phyloP scores from a whole-genome alignment of 2,113 vertebrate species.

The Ictalurus punctatus region DNA sequence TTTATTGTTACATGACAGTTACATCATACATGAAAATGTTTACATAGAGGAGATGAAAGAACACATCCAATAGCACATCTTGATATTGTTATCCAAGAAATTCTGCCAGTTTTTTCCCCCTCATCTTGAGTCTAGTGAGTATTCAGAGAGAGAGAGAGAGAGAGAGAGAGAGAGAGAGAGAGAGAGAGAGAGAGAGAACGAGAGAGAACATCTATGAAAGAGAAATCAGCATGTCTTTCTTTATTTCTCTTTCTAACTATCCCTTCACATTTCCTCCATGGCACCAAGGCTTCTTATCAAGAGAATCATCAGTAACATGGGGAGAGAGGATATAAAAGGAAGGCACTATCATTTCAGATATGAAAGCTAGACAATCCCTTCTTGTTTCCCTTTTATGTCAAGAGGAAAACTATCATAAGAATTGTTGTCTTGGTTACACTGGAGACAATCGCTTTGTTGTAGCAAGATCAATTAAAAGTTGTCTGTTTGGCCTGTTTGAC shows the following conservation, averaged over 20 bases:
- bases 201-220: neutral
- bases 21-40: neutral
- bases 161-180: neutral
- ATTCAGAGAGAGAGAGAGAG: neutral
- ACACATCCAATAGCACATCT: neutral
- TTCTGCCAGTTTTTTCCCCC: neutral
- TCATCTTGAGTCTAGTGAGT: neutral
- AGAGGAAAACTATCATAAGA: constrained; percentile 11
- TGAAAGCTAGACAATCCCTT: constrained; percentile 22
- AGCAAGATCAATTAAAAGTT: constrained; percentile 31
- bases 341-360: constrained; percentile 23
- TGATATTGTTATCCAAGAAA: neutral
- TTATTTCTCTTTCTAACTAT: neutral
- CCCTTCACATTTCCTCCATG: neutral
- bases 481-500: constrained; percentile 18
- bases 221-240: constrained; percentile 5
- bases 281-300: constrained; percentile 10
- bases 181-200: neutral
- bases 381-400: constrained; percentile 32
- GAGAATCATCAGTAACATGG: constrained; percentile 36
- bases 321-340: constrained; percentile 25
- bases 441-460: neutral
- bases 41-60: neutral
- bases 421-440: constrained; percentile 19
- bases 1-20: neutral